These are phyloP conservation scores for Pipa parva DNA, from an alignment of 2,113 vertebrate genomes.

Conservation along the genomic window DNA sequence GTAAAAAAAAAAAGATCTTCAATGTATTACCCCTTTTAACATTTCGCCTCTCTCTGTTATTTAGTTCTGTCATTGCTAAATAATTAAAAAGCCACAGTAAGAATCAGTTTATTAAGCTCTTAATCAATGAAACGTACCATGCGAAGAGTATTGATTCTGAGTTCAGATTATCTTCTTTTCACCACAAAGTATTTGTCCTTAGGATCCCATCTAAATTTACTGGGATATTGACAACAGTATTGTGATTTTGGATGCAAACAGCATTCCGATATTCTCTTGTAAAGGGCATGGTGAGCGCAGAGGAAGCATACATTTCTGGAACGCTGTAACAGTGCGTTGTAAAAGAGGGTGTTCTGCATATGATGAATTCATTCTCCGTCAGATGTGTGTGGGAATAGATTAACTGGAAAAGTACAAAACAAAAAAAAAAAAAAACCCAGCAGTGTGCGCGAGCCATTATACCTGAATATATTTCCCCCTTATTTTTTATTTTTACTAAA, in stretches of 20 bases:
- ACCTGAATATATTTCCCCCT: not conserved
- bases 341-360: slow-evolving; percentile 9
- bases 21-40: slow-evolving; percentile 11
- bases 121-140: slow-evolving; percentile 34
- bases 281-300: not conserved
- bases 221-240: slow-evolving; percentile 30
- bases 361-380: slow-evolving; percentile 13
- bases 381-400: slow-evolving; percentile 6
- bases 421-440: no score
- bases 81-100: slow-evolving; percentile 25
- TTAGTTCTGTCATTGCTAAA: slow-evolving; percentile 11
- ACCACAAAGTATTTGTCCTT: slow-evolving; percentile 16
- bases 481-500: slow-evolving; percentile 12
- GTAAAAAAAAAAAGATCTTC: slow-evolving; percentile 8
- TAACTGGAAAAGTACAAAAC: slow-evolving; percentile 2
- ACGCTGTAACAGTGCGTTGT: slow-evolving; percentile 19
- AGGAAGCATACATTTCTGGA: slow-evolving; percentile 11
- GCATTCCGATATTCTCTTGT: slow-evolving; percentile 11
- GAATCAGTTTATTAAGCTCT: slow-evolving; percentile 26
- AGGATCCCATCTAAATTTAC: not conserved
- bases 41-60: slow-evolving; percentile 11
- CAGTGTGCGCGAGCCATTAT: slow-evolving; percentile 5
- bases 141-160: slow-evolving; percentile 23
- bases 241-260: slow-evolving; percentile 3
- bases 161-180: slow-evolving; percentile 12